A percentile compares a stretch with the other conserved stretches of the same genome.
Evolutionary conservation across 2,888 invertebrate species (phyloP).

Genomic region (Argynnis bischoffii): DNA sequence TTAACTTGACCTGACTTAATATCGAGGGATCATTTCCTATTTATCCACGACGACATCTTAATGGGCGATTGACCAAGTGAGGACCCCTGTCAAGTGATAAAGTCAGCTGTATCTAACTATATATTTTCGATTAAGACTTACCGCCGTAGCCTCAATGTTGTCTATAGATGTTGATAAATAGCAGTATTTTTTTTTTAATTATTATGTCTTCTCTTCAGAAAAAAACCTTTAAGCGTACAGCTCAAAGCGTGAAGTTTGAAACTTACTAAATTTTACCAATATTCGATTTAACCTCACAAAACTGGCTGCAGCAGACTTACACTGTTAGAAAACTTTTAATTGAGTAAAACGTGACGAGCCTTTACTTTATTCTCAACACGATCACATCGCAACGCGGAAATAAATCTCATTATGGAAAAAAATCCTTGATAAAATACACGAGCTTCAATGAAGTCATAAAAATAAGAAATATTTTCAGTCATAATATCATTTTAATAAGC

Average conservation of each 20-base stretch:
- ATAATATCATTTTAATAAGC: no score
- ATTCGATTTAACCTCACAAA: neutral
- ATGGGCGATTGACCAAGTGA: no score
- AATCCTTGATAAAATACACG: neutral
- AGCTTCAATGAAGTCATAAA: neutral
- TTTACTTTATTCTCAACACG: neutral
- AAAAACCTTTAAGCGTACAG: no score
- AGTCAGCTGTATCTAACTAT: no score
- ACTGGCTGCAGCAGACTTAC: slow-evolving; percentile 5
- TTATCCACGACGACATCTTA: no score
- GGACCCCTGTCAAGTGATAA: no score
- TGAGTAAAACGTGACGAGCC: slow-evolving; percentile 16
- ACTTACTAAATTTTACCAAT: neutral
- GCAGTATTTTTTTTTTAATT: no score
- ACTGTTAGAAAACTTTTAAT: slow-evolving; percentile 23
- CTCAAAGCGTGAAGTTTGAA: neutral
- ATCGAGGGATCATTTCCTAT: no score
- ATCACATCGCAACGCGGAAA: neutral
- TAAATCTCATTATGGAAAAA: neutral
- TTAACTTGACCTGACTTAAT: no score
- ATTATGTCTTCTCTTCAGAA: neutral
- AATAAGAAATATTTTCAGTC: neutral
- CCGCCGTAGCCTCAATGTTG: no score
- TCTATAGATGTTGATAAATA: no score
- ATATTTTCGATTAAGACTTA: no score